A percentile compares a stretch with the other conserved stretches of the same genome.
phyloP scores from a whole-genome alignment of 2,888 invertebrate species.

The Cyclophora punctaria region DNA sequence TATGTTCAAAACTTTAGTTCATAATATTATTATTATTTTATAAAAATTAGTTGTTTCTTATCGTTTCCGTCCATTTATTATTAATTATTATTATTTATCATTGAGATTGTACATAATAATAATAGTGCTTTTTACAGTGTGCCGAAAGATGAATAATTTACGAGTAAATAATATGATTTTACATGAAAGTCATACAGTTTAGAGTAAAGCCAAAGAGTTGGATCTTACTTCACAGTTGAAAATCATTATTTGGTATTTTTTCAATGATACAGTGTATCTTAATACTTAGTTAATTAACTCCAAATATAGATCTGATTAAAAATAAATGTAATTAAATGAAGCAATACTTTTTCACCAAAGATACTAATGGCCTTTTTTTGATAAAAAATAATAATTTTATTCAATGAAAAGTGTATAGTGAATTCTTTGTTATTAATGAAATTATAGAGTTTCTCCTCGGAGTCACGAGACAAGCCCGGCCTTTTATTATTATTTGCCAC shows the following conservation, averaged over 20 bases:
- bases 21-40: constrained; percentile 28
- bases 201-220: constrained; percentile 70
- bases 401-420: too few species aligned
- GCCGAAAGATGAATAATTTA: constrained; percentile 10
- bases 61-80: constrained; percentile 69
- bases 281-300: too few species aligned
- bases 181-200: constrained; percentile 66
- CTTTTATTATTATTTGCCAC: too few species aligned
- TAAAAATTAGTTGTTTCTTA: constrained; percentile 53
- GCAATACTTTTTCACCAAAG: constrained; percentile 61
- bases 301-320: constrained; percentile 16
- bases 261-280: too few species aligned
- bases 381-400: constrained; percentile 9
- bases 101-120: constrained; percentile 40
- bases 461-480: too few species aligned
- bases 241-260: constrained; percentile 8
- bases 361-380: constrained; percentile 41
- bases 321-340: constrained; percentile 30
- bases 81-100: constrained; percentile 36
- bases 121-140: constrained; percentile 18
- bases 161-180: constrained; percentile 31
- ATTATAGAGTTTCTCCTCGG: too few species aligned
- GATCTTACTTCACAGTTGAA: constrained; percentile 28
- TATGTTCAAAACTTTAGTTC: constrained; percentile 46
- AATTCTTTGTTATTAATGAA: too few species aligned